These are phyloP conservation scores for Eupeodes latifasciatus DNA, from an alignment of 2,888 invertebrate genomes.

Conservation along the genomic window DNA sequence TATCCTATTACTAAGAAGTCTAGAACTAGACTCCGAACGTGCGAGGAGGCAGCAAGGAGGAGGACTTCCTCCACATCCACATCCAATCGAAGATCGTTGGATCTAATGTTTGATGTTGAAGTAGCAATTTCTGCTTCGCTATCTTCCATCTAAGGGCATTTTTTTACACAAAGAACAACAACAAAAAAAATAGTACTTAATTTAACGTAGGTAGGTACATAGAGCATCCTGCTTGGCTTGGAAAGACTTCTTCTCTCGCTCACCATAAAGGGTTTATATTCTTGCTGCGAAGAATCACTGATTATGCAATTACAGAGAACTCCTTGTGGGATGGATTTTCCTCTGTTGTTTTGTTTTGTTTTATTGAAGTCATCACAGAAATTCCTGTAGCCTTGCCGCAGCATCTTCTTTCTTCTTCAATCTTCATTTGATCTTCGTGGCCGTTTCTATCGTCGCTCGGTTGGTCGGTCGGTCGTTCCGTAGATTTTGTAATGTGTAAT, in stretches of 20 bases:
- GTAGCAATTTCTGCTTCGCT: conserved; percentile 48
- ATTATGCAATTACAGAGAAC: conserved; percentile 73
- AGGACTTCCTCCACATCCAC: background rate
- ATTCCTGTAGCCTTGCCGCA: background rate
- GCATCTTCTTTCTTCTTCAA: conserved; percentile 22
- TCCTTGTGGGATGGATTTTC: conserved; percentile 50
- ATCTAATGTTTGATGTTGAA: conserved; percentile 67
- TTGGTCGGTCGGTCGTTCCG: background rate
- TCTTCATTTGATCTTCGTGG: background rate
- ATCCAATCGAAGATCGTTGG: conserved; percentile 62
- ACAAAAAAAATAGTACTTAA: conserved; percentile 22
- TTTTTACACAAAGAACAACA: background rate
- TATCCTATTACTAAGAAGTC: background rate
- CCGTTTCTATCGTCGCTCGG: conserved; percentile 17
- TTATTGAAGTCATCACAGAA: background rate
- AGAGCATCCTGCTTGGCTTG: conserved; percentile 34
- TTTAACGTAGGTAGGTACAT: conserved; percentile 40
- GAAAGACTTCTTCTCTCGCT: conserved; percentile 6
- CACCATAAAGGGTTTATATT: conserved; percentile 67
- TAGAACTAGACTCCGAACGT: background rate
- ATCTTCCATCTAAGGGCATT: conserved; percentile 60
- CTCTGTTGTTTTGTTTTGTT: background rate
- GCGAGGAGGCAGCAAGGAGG: no score
- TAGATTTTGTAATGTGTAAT: conserved; percentile 53
- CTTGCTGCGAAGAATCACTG: conserved; percentile 58